Percentiles rank a stretch among this genome's conserved stretches.
These are phyloP conservation scores for Hippocampus zosterae DNA, from an alignment of 2,113 vertebrate genomes.

Conservation along the genomic window DNA sequence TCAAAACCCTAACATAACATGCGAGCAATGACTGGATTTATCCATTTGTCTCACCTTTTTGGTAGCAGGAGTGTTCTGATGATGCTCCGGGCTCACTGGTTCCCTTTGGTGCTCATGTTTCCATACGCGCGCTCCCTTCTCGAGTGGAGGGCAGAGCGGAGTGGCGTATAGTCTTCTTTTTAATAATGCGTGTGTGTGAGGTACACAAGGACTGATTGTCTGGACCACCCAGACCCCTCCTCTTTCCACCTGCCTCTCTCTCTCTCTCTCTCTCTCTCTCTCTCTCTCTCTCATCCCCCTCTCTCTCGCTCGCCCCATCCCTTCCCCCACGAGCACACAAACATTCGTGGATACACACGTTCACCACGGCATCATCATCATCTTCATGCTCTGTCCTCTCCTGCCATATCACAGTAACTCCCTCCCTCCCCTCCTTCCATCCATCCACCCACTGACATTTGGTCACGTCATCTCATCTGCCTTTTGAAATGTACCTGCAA, in stretches of 20 bases:
- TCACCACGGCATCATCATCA: conserved; percentile 5
- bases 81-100: conserved; percentile 33
- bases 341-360: conserved; percentile 3
- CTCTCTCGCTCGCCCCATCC: not conserved
- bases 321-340: conserved; percentile 5
- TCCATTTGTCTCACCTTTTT: conserved; percentile 43
- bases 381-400: conserved; percentile 13
- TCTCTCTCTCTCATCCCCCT: not conserved
- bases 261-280: conserved; percentile 19
- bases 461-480: conserved; percentile 12
- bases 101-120: conserved; percentile 27
- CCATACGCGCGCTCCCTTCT: conserved; percentile 43
- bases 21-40: not conserved
- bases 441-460: conserved; percentile 6
- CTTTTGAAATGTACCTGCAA: conserved; percentile 1
- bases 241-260: conserved; percentile 52
- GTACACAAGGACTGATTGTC: conserved; percentile 66
- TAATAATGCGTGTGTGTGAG: conserved; percentile 66
- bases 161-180: conserved; percentile 31
- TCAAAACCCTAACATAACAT: not conserved
- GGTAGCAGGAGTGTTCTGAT: conserved; percentile 42
- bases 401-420: conserved; percentile 18
- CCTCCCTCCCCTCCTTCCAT: conserved; percentile 1
- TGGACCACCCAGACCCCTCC: conserved; percentile 67
- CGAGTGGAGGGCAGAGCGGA: conserved; percentile 12